Evolutionary conservation across 2,797 vertebrate species (phyloP), one percentile per base, ranked within the genome.

Genomic region (Phylloscopus collybita): DNA sequence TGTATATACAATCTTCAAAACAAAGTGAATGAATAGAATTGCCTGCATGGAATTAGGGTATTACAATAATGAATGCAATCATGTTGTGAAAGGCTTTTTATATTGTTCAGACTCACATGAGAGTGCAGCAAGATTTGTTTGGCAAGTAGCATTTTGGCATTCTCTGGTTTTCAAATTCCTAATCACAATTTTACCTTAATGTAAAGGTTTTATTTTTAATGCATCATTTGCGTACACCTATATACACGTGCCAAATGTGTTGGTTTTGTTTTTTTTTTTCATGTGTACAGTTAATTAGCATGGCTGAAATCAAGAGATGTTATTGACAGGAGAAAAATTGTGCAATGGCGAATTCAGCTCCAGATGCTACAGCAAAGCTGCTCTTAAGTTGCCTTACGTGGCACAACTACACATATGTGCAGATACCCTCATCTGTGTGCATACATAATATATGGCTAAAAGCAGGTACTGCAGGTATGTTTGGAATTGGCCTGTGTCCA

Each of bases 31-130:
- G 89, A 93, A 95, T 94, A 70, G 67, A 79, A 18, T 65, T 92
- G 72, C 66, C 66, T 64, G 38, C 40, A 13, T 44, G 36, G 86
- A 92, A 90, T 93, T 86, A 86, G 73, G 15, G 49, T 84, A 84
- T 84, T 95, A 79, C 64, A 94, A 53, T 95, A 91, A 95, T 75
- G 91, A 94, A 81, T 81, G 70, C 80, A 93, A 93, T 93, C 60
- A 88, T 70, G 59, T 90, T 66, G 80, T 90, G 89, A 94, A 94
- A 93, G 71, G 80, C 69, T 96, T 94, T 92, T 94, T 71, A 62
- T 81, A 72, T 86, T 94, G 80, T 64, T 91, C 91, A 71, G 64
- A 54, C 13, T 73, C 76, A 88, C 76, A 81, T 2, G n/a, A 91
- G 64, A 86, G 34, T 90, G 80, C 10, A 71, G 62, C 11, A 73